These are phyloP conservation scores for Patiria miniata DNA, from an alignment of 35 echinoderm and acorn worm genomes.

Conservation along the genomic window DNA sequence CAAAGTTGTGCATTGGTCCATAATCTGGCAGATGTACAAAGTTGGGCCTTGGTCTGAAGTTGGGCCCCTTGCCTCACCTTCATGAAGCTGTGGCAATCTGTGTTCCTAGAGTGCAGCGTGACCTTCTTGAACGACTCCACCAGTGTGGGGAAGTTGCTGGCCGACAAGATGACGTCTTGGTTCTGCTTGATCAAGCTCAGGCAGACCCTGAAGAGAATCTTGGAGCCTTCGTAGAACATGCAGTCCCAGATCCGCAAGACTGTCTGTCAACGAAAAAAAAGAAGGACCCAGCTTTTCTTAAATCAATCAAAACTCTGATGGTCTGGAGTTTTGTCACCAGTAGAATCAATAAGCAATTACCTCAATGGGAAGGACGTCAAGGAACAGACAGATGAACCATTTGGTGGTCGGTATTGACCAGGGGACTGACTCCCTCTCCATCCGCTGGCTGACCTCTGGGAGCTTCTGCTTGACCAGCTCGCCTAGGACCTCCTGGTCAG, in stretches of 20 bases:
- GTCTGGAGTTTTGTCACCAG: no score
- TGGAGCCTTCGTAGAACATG: constrained; percentile 95
- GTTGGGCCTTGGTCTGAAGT: background rate
- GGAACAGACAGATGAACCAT: constrained; percentile 96
- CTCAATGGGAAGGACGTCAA: constrained; percentile 97
- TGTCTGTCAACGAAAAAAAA: constrained; percentile 61
- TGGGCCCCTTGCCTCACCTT: constrained; percentile 49
- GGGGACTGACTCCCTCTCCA: constrained; percentile 70
- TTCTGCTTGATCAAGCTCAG: constrained; percentile 73
- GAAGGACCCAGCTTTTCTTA: no score
- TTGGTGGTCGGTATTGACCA: constrained; percentile 92
- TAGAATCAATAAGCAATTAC: no score
- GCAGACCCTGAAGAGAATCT: constrained; percentile 87
- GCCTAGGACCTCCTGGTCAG: constrained; percentile 87
- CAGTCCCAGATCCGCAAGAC: constrained; percentile 94
- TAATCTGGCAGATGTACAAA: no score
- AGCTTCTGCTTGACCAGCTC: constrained; percentile 83
- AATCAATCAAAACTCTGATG: no score
- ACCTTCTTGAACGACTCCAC: constrained; percentile 83
- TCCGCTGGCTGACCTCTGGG: constrained; percentile 64
- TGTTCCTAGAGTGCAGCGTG: constrained; percentile 44
- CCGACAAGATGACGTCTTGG: constrained; percentile 37
- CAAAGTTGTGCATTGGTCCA: no score
- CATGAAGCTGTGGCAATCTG: constrained; percentile 95
- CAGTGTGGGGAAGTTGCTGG: constrained; percentile 53